Evolutionary conservation across 1,140 invertebrate genomes (phyloP), one percentile per base, ranked within the genome.

Genomic region (Hermetia illucens): DNA sequence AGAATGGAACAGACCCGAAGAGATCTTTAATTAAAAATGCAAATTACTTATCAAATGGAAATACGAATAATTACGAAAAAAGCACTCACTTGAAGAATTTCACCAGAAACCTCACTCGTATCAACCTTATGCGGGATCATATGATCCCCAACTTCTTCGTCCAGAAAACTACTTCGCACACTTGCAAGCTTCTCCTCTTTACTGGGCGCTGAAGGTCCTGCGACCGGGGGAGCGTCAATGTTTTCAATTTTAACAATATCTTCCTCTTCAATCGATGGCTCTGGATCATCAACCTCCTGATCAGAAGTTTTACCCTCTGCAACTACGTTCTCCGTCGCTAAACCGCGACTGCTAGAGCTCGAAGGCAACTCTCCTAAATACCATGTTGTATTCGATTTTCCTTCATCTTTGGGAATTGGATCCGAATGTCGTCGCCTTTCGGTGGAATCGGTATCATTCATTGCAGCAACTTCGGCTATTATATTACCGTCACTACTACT

Each of bases 1-100:
- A 44, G 64, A 70, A 51, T 81, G 77, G 44, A 74, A 71, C 44
- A 68, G 68, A 20, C 77, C 77, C 59, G 71, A 72, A 19, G 66
- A 59, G 22, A 76, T 62, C 66, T 74, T 13, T 24, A 36, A 18
- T 19, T 44, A 12, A 20, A 17, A 2, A 20, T 1, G n/a, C n/a
- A n/a, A n/a, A n/a, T n/a, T n/a, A n/a, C n/a, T n/a, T n/a, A n/a
- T n/a, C n/a, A n/a, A n/a, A n/a, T n/a, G n/a, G n/a, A n/a, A n/a
- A n/a, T n/a, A n/a, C n/a, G n/a, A n/a, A 13, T 41, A 21, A 8
- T 33, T 33, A 43, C 21, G 9, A 33, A 20, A 29, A 33, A 18
- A 16, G 4, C 15, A 48, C 39, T 20, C 43, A 73, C 72, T 61
- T 73, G 69, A 16, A 67, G 45, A 41, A 76, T 74, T 48, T 64